phyloP scores from a whole-genome alignment of 2,888 invertebrate genomes.

The Sminthurides aquaticus region DNA sequence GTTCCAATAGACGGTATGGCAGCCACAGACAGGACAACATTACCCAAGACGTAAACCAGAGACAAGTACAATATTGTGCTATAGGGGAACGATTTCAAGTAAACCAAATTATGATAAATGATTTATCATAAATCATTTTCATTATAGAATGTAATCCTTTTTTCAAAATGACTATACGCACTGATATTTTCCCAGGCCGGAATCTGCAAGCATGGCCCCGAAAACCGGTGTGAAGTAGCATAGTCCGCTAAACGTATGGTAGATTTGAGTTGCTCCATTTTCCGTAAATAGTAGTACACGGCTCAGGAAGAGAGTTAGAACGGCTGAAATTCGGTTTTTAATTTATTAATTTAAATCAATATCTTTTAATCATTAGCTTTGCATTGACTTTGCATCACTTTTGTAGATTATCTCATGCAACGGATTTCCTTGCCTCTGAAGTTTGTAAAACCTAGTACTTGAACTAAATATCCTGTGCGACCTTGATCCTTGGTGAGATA shows the following conservation, averaged over 20 bases:
- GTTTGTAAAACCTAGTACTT: no score
- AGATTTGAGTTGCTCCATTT: conserved; percentile 72
- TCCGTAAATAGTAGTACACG: conserved; percentile 66
- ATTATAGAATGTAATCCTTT: neutral
- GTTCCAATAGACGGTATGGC: conserved; percentile 46
- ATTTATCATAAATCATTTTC: neutral
- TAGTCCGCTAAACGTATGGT: conserved; percentile 80
- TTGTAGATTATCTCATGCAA: no score
- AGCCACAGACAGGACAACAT: conserved; percentile 49
- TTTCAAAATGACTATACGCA: no score
- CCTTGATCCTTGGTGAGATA: no score
- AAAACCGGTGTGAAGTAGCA: conserved; percentile 81
- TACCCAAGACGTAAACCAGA: conserved; percentile 52
- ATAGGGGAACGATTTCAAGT: no score
- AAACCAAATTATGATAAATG: no score
- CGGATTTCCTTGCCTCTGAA: no score
- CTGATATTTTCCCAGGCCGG: conserved; percentile 81
- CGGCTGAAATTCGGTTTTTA: conserved; percentile 72
- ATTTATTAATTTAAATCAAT: no score
- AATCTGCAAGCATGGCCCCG: conserved; percentile 90
- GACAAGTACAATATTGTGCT: conserved; percentile 54
- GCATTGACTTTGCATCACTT: no score
- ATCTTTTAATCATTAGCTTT: no score
- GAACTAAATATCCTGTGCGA: no score
- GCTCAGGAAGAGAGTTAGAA: conserved; percentile 80